phyloP scores from a whole-genome alignment of 2,888 invertebrate species.

The Salpingus planirostris region DNA sequence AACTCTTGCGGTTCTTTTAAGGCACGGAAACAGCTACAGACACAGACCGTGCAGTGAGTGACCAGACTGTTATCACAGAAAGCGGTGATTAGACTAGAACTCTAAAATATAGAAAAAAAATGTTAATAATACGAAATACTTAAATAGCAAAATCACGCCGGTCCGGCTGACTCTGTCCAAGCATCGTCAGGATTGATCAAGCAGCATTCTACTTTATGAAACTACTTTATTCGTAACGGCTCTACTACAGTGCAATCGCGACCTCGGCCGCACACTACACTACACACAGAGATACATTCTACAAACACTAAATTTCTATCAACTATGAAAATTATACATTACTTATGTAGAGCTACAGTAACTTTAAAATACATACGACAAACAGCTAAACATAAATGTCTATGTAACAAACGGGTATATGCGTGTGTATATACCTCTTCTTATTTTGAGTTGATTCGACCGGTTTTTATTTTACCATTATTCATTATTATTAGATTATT shows the following conservation, averaged over 20 bases:
- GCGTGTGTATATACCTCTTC: constrained; percentile 5
- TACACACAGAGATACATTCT: constrained; percentile 43
- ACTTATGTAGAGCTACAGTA: constrained; percentile 38
- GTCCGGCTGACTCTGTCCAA: constrained; percentile 25
- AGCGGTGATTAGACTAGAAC: constrained; percentile 35
- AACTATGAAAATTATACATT: constrained; percentile 37
- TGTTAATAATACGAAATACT: background rate
- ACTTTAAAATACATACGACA: constrained; percentile 41
- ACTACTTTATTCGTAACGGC: constrained; percentile 49
- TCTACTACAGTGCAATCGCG: constrained; percentile 46
- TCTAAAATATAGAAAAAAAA: constrained; percentile 9
- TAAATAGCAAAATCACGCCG: constrained; percentile 25
- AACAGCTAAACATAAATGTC: constrained; percentile 37
- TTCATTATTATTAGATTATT: no score
- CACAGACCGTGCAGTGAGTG: constrained; percentile 41
- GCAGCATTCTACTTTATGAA: constrained; percentile 47
- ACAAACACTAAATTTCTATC: constrained; percentile 37
- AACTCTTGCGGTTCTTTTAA: constrained; percentile 34
- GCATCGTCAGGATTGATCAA: constrained; percentile 38
- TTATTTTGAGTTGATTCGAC: constrained; percentile 12
- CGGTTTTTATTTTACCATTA: no score
- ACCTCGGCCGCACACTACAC: constrained; percentile 38
- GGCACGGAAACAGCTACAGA: constrained; percentile 40
- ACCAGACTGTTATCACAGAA: constrained; percentile 42
- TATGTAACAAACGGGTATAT: constrained; percentile 23